Evolutionary conservation across 2,797 vertebrate genomes (phyloP), one percentile per base, ranked within the genome.

Genomic region (Diglossa cyanea): DNA sequence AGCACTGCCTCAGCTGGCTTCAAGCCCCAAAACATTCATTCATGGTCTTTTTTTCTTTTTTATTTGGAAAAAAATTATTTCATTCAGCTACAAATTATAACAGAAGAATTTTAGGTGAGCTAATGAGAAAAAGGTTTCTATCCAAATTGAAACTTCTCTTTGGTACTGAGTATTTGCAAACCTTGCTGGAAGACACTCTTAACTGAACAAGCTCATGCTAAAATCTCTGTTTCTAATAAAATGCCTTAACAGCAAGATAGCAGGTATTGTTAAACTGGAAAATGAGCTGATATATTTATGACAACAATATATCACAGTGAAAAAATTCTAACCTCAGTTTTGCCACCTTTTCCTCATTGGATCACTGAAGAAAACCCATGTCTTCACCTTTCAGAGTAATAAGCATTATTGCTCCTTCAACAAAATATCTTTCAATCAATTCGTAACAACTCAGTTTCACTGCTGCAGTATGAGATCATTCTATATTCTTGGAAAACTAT

Each of bases 31-130:
- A 95, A 91, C 58, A 74, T 89, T 86, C 87, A 96, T 95, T 95
- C 93, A 94, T 78, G 62, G 50, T 35, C 42, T 81, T 73, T 78
- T 81, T 83, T 72, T 80, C 78, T 83, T 55, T 84, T 86, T 62
- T 72, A 60, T 82, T 88, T 62, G 44, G 37, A 76, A 84, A 61
- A 28, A 37, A 58, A 26, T 13, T 39, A 60, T 39, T 92, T 95
- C 65, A 94, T 95, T 96, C 91, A 96, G 42, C 39, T 90, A 94
- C 75, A 94, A 94, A 90, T 88, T 86, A 75, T 28, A 91, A 28
- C n/a, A 84, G 65, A 93, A 80, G 18, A 77, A 94, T 86, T 91
- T 90, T 61, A 94, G 83, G 48, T 31, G 31, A 91, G 50, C 47
- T 96, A 88, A 93, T 51, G 28, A 94, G 86, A 90, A 95, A 92